Conservation (phyloP, 1,140 invertebrate genomes). For the Leptinotarsa undecemlineata region DNA sequence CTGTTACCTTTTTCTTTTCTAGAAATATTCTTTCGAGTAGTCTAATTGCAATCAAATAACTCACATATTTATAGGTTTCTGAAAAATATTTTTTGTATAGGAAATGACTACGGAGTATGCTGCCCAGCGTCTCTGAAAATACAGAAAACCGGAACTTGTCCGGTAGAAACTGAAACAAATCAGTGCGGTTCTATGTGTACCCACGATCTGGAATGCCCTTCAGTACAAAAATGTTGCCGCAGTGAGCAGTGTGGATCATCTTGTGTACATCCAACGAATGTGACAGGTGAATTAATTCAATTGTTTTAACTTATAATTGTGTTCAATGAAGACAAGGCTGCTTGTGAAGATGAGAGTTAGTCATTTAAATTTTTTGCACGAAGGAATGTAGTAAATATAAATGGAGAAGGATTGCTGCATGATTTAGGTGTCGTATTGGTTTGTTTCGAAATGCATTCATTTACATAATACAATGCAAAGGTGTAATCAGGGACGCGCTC, state of each 20-base stretch:
- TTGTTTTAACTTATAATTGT: neutral
- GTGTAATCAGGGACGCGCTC: neutral
- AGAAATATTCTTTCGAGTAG: neutral
- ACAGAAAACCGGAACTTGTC: slow-evolving; percentile 76
- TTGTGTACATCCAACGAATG: slow-evolving; percentile 69
- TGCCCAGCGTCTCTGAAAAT: slow-evolving; percentile 77
- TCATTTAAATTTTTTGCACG: slow-evolving; percentile 21
- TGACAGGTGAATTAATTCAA: slow-evolving; percentile 59
- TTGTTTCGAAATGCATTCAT: slow-evolving; percentile 12
- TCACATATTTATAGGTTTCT: neutral
- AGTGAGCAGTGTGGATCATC: slow-evolving; percentile 70
- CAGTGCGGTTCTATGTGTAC: slow-evolving; percentile 69
- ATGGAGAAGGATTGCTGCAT: slow-evolving; percentile 1
- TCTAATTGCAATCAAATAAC: no score
- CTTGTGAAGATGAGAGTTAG: neutral
- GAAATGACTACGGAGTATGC: slow-evolving; percentile 85
- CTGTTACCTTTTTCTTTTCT: neutral
- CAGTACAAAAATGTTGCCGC: slow-evolving; percentile 78
- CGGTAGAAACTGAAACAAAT: slow-evolving; percentile 55
- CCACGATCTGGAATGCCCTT: slow-evolving; percentile 78
- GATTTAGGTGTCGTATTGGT: slow-evolving; percentile 11
- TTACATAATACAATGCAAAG: neutral
- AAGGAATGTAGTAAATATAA: slow-evolving; percentile 12
- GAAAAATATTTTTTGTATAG: slow-evolving; percentile 46
- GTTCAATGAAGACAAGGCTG: no score